Evolutionary conservation across 2,888 invertebrate genomes (phyloP), one percentile per base, ranked within the genome.

Genomic region (Tenthredo livida): DNA sequence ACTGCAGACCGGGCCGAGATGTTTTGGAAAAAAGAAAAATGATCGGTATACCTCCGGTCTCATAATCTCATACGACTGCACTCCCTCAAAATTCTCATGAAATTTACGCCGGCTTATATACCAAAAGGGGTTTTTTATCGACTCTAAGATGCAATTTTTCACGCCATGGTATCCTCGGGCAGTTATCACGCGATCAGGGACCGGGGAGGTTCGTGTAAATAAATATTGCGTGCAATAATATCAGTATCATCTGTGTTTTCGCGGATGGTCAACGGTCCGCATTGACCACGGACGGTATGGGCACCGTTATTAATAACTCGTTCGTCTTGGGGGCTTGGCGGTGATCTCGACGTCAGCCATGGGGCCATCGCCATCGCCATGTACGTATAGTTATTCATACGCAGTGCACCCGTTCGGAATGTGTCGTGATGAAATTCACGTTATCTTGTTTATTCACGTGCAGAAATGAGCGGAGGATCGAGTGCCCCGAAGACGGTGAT

Each of bases 171-270:
- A 9, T 29, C n/a, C 25, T 85, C 70, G 25, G 86, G n/a, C 85
- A 85, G 85, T 78, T 89, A 90, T 90, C 89, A 86, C 87, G 33
- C 85, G 87, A 89, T 88, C 89, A 86, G 88, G 87, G 86, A 88
- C 88, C 87, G 86, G 10, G 5, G 67, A 33, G 37, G 61, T 40
- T 61, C 90, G 89, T 89, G 89, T 90, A 89, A 90, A 90, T 90
- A 90, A 90, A 90, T 90, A 89, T 90, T 88, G 87, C 86, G 87
- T 87, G 88, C 88, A 88, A 88, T 89, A 88, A 87, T 89, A 89
- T 90, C 88, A 85, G 88, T 87, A 88, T 87, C 88, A 89, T 90
- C 89, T 90, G 87, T 85, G 87, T 87, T 88, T 86, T 86, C 86
- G 84, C 86, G 85, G 85, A 86, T 82, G 88, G 87, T 58, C 61